These are phyloP conservation scores for Vidua chalybeata DNA, from an alignment of 2,113 vertebrate genomes.

Conservation along the genomic window DNA sequence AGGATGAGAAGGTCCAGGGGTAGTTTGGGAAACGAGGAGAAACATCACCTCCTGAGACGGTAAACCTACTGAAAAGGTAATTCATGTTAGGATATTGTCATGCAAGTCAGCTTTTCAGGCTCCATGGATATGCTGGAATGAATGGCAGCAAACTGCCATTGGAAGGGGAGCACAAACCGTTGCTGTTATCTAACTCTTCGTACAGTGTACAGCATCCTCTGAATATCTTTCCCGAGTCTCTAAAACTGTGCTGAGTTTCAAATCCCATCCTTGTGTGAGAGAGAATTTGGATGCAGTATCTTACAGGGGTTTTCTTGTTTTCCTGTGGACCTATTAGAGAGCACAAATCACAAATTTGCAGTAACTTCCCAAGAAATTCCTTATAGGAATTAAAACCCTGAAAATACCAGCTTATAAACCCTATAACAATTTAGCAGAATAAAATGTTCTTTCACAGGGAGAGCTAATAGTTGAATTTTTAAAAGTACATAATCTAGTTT, in stretches of 20 bases:
- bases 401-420: not conserved
- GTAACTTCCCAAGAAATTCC: not conserved
- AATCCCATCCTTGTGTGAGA: not conserved
- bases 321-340: not conserved
- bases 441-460: not conserved
- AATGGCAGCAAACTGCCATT: not conserved
- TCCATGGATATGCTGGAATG: not conserved
- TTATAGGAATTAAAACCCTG: not conserved
- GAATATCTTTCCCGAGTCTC: not conserved
- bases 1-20: conserved; percentile 35
- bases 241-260: not conserved
- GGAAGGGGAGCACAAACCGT: not conserved
- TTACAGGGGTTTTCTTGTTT: not conserved
- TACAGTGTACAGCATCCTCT: not conserved
- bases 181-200: not conserved
- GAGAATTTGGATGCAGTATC: not conserved
- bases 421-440: not conserved
- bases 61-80: conserved; percentile 46
- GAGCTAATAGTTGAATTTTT: not conserved
- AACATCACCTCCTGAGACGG: not conserved
- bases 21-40: conserved; percentile 4
- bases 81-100: not conserved
- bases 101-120: not conserved
- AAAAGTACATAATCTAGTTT: not conserved
- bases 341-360: not conserved